Evolutionary conservation across 2,888 invertebrate genomes (phyloP).

Genomic region (Hemistola chrysoprasaria): DNA sequence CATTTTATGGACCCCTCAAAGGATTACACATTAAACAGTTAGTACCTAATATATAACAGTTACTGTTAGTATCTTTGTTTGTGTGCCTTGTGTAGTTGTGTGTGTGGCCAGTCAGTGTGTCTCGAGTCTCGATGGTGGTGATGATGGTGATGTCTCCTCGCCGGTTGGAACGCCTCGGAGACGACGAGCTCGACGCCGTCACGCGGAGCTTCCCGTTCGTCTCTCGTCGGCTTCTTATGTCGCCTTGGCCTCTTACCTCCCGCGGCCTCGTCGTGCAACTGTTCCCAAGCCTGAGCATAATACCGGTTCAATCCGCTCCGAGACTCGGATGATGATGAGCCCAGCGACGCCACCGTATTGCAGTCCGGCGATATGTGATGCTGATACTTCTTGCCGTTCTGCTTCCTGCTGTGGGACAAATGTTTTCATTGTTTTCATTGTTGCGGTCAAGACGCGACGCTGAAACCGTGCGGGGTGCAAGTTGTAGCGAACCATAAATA

Average conservation of each 20-base stretch:
- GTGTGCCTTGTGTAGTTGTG: neutral
- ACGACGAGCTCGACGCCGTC: slow-evolving; percentile 91
- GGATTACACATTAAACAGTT: too few relatives aligned
- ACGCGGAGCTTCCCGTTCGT: slow-evolving; percentile 81
- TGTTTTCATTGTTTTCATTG: neutral
- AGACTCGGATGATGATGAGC: slow-evolving; percentile 93
- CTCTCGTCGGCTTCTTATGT: too few relatives aligned
- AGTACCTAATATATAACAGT: too few relatives aligned
- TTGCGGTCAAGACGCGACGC: too few relatives aligned
- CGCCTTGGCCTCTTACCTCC: too few relatives aligned
- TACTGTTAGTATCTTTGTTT: too few relatives aligned
- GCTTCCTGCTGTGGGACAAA: slow-evolving; percentile 52
- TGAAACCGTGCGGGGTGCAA: too few relatives aligned
- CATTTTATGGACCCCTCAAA: too few relatives aligned
- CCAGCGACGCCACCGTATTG: slow-evolving; percentile 94
- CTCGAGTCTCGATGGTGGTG: slow-evolving; percentile 87
- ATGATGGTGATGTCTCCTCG: slow-evolving; percentile 87
- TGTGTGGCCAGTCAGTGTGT: slow-evolving; percentile 77
- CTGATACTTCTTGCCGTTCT: slow-evolving; percentile 91
- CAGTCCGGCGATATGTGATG: slow-evolving; percentile 95
- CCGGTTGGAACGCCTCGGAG: slow-evolving; percentile 82
- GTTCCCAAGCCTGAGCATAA: slow-evolving; percentile 96
- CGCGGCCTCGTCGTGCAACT: slow-evolving; percentile 91
- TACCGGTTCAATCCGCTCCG: slow-evolving; percentile 92
- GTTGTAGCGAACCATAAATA: too few relatives aligned